Evolutionary conservation across 2,113 vertebrate genomes (phyloP), one percentile per base, ranked within the genome.

Genomic region (Cyprinus carpio): DNA sequence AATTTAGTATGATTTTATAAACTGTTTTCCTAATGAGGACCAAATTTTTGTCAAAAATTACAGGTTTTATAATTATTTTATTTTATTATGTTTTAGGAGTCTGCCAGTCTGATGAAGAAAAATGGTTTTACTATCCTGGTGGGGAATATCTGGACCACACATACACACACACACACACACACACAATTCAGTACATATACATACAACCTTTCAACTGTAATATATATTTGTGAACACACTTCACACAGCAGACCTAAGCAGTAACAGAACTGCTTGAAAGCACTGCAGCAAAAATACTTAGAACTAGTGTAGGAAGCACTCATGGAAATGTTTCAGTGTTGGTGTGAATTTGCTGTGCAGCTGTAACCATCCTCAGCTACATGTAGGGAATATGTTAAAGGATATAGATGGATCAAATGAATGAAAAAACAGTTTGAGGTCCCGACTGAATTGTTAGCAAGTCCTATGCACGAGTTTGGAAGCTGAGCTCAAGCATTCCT

Each of bases 401-500:
- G 49, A 76, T 56, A 76, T 54, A 81, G 80, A 81, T 69, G 43
- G 64, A 51, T 51, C 43, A 81, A 69, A 69, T 69, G 64, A 81
- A 69, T 69, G 40, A 67, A 81, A 40, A 65, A 81, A 46, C 10
- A 2, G 43, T 67, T 51, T 81, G 15, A 51, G 25, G 43, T 81
- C 80, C 29, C 62, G 15, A 16, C 18, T n/a, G 64, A 81, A 69
- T 67, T 49, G 62, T 46, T 81, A 81, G 18, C 62, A 51, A 67
- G 62, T 40, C 65, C 78, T 81, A 65, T 62, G 25, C 40, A 67
- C 23, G 40, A 67, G 37, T 69, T 54, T 69, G 80, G 80, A 69
- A 51, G 80, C 62, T 49, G 62, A 51, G 64, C 25, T 81, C 80
- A 67, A 65, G 67, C 15, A 81, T 65, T 81, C 37, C 62, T 81